Percentiles rank a stretch among this genome's conserved stretches.
phyloP scores from a whole-genome alignment of 2,888 invertebrate species.

The Carabus problematicus region DNA sequence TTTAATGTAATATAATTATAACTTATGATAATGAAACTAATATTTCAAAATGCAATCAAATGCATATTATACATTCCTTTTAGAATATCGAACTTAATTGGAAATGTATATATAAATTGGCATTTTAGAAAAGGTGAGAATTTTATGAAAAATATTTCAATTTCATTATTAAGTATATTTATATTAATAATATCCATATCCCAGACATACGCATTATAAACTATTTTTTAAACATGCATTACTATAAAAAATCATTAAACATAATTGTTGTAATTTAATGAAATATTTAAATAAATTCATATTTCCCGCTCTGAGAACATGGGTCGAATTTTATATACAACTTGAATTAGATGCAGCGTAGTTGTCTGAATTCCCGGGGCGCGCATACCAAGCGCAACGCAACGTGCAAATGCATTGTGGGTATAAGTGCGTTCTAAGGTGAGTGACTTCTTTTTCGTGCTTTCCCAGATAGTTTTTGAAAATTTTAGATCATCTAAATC shows the following conservation, averaged over 20 bases:
- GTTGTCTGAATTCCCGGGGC: constrained; percentile 14
- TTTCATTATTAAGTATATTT: no score
- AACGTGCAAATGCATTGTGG: constrained; percentile 24
- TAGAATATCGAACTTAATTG: no score
- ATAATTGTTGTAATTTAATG: neutral
- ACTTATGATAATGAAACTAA: no score
- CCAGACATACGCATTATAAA: no score
- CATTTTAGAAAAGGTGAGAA: no score
- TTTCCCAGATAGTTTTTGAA: constrained; percentile 27
- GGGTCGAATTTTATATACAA: constrained; percentile 17
- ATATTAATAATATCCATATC: no score
- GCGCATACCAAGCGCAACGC: constrained; percentile 25
- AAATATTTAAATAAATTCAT: neutral
- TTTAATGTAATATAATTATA: no score
- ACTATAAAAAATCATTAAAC: no score
- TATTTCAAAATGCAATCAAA: no score
- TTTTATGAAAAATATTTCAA: neutral
- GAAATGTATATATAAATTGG: no score
- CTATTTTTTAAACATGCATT: no score
- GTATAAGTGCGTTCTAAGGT: constrained; percentile 42
- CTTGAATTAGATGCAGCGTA: constrained; percentile 34
- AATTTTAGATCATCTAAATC: constrained; percentile 34
- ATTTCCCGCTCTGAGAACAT: neutral
- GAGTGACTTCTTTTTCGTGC: constrained; percentile 38
- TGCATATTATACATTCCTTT: no score